phyloP scores from a whole-genome alignment of 2,888 invertebrate species.

The Metopia argyrocephala region DNA sequence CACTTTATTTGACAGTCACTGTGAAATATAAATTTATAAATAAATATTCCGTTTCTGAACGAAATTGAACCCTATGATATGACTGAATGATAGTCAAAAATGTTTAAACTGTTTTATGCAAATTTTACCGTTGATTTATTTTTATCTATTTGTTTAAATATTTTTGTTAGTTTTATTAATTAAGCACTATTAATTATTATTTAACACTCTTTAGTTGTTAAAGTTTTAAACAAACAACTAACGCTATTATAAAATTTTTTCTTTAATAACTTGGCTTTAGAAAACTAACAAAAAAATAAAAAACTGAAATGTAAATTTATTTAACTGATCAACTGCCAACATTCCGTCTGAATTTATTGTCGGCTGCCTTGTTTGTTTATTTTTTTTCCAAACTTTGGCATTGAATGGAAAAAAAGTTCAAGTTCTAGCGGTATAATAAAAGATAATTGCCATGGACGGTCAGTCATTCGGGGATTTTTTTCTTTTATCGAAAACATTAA shows the following conservation, averaged over 20 bases:
- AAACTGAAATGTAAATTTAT: background rate
- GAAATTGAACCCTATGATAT: no score
- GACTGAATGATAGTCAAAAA: no score
- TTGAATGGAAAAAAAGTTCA: conserved; percentile 14
- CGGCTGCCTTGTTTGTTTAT: background rate
- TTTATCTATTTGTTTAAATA: background rate
- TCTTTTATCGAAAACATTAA: background rate
- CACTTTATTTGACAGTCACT: no score
- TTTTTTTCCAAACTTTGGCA: conserved; percentile 1
- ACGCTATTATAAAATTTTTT: no score
- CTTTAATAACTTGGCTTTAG: background rate
- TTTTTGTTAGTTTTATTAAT: background rate
- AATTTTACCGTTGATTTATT: background rate
- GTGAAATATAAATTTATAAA: no score
- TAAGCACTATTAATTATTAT: background rate
- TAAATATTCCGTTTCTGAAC: no score
- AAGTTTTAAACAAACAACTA: background rate
- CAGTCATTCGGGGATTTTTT: conserved; percentile 31
- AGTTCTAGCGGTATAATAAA: conserved; percentile 1
- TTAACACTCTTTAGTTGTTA: background rate
- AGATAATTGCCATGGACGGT: background rate
- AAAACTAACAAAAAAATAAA: conserved; percentile 1
- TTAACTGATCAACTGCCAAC: background rate
- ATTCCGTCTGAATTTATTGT: background rate
- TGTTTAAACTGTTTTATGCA: no score